Evolutionary conservation across 2,888 invertebrate genomes (phyloP), one percentile per base, ranked within the genome.

Genomic region (Alsophila aescularia): DNA sequence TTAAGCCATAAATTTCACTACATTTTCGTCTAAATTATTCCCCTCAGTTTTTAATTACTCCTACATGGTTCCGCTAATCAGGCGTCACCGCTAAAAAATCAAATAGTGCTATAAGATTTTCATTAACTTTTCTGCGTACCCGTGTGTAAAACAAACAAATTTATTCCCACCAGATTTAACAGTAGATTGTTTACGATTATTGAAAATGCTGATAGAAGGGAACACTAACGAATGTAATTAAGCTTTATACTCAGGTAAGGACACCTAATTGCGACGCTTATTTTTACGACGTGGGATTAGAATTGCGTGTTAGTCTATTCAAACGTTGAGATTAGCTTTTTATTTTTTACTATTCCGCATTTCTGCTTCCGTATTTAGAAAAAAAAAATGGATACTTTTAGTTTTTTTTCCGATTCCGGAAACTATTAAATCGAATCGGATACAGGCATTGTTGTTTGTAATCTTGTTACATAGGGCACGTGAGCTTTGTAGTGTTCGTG

Each of bases 131-230:
- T 59, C 69, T 64, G 36, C 7, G 51, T 9, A 54, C 14, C 80
- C 51, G 80, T 84, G 72, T 85, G 84, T 85, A 67, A 58, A 55
- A 64, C 51, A 72, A 73, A 73, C 73, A 72, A 77, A 82, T 83
- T 79, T 83, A 84, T 79, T 76, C 76, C 64, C 72, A 60, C 55
- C 29, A 57, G 63, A 63, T 66, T 63, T 61, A 76, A 81, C 75
- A 70, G 77, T 75, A 81, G 80, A 85, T 87, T 87, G 79, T 88
- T 87, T 88, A 88, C 85, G 87, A 85, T 87, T 83, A 84, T 86
- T 69, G 83, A 71, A 69, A 71, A 76, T 67, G 64, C 79, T 78
- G 81, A 82, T 83, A 82, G 81, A 79, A 76, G 75, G 66, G 67
- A 67, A 54, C 58, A 52, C 67, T 76, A 79, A 75, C 73, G 73